A percentile compares a stretch with the other conserved stretches of the same genome.
These are phyloP conservation scores for Apamea anceps DNA, from an alignment of 2,888 invertebrate species.

Conservation along the genomic window DNA sequence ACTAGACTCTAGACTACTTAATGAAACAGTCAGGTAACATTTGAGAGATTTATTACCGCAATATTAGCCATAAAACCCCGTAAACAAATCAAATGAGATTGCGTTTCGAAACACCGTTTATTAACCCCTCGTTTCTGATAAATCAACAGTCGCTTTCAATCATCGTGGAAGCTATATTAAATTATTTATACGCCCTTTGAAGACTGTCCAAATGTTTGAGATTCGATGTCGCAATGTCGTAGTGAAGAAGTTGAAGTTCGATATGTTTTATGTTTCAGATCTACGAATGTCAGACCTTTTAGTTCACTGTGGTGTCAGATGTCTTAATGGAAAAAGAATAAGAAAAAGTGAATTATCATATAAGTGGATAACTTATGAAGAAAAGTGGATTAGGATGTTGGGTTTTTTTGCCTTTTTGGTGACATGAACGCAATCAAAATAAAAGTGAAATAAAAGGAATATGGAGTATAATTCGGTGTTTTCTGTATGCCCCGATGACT, in stretches of 20 bases:
- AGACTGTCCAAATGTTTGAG: conserved; percentile 38
- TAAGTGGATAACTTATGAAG: not conserved
- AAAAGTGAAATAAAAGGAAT: not conserved
- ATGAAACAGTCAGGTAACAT: conserved; percentile 37
- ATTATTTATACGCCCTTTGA: conserved; percentile 59
- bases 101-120: conserved; percentile 52
- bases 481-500: not conserved
- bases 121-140: conserved; percentile 6
- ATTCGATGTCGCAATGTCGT: conserved; percentile 44
- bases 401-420: not conserved
- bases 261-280: conserved; percentile 49
- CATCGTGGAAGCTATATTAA: conserved; percentile 25
- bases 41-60: conserved; percentile 36
- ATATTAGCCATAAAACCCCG: conserved; percentile 35
- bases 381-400: not conserved
- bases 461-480: not conserved
- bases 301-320: conserved; percentile 3
- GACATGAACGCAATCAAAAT: not conserved
- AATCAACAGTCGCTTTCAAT: conserved; percentile 54
- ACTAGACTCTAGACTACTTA: not conserved
- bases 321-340: not conserved
- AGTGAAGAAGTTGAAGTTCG: conserved; percentile 46
- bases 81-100: conserved; percentile 46
- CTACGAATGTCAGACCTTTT: conserved; percentile 20
- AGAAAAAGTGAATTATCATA: not conserved